These are phyloP conservation scores for Linepithema humile DNA, from an alignment of 1,140 invertebrate species.

Conservation along the genomic window DNA sequence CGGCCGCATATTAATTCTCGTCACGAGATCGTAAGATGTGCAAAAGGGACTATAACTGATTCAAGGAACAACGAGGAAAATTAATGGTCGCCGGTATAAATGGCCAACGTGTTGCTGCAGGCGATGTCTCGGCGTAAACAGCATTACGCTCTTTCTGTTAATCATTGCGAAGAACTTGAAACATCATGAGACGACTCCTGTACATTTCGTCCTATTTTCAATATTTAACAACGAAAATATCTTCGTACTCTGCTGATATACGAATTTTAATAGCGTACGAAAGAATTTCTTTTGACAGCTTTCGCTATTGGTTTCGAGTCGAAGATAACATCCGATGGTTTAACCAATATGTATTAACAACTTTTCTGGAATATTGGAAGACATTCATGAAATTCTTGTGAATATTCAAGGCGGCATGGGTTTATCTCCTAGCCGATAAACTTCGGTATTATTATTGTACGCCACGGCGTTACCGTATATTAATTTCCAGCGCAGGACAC, in stretches of 20 bases:
- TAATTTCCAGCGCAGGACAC: slow-evolving; percentile 49
- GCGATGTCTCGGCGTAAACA: slow-evolving; percentile 36
- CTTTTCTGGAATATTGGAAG: neutral
- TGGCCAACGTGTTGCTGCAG: slow-evolving; percentile 52
- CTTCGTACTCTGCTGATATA: neutral
- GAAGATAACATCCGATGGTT: too few relatives aligned
- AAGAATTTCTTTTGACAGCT: neutral
- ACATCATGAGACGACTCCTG: slow-evolving; percentile 4
- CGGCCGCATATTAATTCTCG: slow-evolving; percentile 55
- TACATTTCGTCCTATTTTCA: neutral
- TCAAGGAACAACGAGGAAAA: slow-evolving; percentile 51
- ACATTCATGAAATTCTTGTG: slow-evolving; percentile 25
- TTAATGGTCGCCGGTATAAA: slow-evolving; percentile 53
- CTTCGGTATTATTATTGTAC: slow-evolving; percentile 54
- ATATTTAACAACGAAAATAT: neutral
- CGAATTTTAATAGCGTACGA: neutral
- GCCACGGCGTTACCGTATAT: slow-evolving; percentile 45
- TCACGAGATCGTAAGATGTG: slow-evolving; percentile 47
- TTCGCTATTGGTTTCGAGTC: too few relatives aligned
- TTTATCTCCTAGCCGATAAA: slow-evolving; percentile 52
- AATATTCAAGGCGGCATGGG: slow-evolving; percentile 43
- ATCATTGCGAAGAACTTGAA: slow-evolving; percentile 44
- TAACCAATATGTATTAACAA: neutral
- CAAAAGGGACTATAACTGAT: slow-evolving; percentile 53
- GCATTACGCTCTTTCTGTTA: slow-evolving; percentile 33